Percentiles rank a stretch among this genome's conserved stretches.
Evolutionary conservation across 2,113 vertebrate genomes (phyloP).

Genomic region (Phylloscopus trochiloides): DNA sequence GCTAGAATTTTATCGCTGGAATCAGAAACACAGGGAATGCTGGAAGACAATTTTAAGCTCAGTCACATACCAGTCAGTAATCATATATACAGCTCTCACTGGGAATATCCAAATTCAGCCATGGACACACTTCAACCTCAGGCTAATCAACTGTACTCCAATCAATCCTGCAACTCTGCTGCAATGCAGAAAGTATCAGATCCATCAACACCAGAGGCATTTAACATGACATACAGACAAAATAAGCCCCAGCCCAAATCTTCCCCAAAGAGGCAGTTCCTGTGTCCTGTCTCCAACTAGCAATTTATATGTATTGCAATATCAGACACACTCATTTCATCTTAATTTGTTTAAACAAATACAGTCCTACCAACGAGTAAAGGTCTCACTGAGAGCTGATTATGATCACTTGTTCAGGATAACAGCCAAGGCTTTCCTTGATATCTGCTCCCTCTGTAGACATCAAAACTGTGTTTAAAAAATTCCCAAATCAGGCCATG

Average conservation of each 20-base stretch:
- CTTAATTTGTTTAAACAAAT: constrained; percentile 28
- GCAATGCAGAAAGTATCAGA: not conserved
- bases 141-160: not conserved
- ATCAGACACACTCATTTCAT: not conserved
- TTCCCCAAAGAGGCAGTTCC: not conserved
- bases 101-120: not conserved
- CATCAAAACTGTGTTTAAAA: not conserved
- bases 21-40: not conserved
- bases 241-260: not conserved
- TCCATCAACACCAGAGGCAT: not conserved
- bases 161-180: not conserved
- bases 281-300: not conserved
- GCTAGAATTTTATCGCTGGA: not conserved
- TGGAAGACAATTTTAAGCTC: not conserved
- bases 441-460: not conserved
- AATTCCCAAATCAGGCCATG: not conserved
- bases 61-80: not conserved
- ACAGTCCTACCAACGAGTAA: not conserved
- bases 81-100: not conserved
- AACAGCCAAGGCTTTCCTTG: not conserved
- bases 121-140: not conserved
- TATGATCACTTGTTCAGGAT: not conserved
- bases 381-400: not conserved
- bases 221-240: not conserved
- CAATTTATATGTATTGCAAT: not conserved